phyloP scores from a whole-genome alignment of 2,888 invertebrate species.

The Pasiphila rectangulata region DNA sequence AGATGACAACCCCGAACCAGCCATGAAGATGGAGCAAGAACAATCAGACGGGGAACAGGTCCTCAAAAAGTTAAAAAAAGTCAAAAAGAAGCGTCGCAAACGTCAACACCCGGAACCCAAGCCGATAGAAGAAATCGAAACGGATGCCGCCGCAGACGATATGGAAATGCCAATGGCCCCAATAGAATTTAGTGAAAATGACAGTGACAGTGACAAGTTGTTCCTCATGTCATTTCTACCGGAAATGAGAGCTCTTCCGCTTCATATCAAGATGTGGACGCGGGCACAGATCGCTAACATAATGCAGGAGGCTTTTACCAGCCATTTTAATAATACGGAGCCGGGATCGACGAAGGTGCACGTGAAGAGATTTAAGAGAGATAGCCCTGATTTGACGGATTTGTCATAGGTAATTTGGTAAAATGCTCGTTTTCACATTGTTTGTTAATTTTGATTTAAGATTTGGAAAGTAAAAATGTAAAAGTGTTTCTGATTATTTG shows the following conservation, averaged over 20 bases:
- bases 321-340: slow-evolving; percentile 53
- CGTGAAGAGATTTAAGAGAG: slow-evolving; percentile 46
- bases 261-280: slow-evolving; percentile 73
- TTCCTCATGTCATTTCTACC: slow-evolving; percentile 69
- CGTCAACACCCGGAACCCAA: slow-evolving; percentile 16
- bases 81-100: slow-evolving; percentile 41
- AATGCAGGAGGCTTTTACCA: slow-evolving; percentile 70
- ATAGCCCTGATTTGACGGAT: slow-evolving; percentile 20
- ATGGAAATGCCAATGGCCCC: slow-evolving; percentile 61
- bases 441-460: no score
- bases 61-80: slow-evolving; percentile 38
- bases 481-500: no score
- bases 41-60: slow-evolving; percentile 1
- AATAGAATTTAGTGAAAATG: slow-evolving; percentile 38
- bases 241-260: slow-evolving; percentile 66
- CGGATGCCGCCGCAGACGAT: slow-evolving; percentile 48
- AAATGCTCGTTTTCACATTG: neutral
- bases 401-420: neutral
- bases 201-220: slow-evolving; percentile 60
- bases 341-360: slow-evolving; percentile 40
- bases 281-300: slow-evolving; percentile 67
- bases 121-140: slow-evolving; percentile 19
- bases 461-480: no score
- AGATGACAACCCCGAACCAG: slow-evolving; percentile 19
- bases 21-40: slow-evolving; percentile 7